phyloP scores from a whole-genome alignment of 2,888 invertebrate genomes.

The Toxonevra muliebris region DNA sequence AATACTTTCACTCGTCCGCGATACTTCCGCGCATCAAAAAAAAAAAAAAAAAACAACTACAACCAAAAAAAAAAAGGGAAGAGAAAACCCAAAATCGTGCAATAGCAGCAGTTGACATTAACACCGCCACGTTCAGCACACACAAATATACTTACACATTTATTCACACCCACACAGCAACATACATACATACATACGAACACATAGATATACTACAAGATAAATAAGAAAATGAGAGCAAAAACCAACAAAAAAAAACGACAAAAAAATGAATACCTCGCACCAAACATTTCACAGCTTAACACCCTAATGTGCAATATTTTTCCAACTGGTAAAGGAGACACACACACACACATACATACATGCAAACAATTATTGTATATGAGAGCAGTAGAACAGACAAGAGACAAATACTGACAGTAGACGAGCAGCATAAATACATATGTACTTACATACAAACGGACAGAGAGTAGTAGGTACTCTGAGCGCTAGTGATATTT shows the following conservation, averaged over 20 bases:
- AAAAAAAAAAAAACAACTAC: not conserved
- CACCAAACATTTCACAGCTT: conserved; percentile 55
- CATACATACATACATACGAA: conserved; percentile 12
- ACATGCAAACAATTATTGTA: not conserved
- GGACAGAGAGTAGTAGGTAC: no score
- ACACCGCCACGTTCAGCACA: conserved; percentile 22
- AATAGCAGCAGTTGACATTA: conserved; percentile 29
- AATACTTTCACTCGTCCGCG: conserved; percentile 21
- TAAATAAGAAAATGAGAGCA: conserved; percentile 29
- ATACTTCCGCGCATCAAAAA: not conserved
- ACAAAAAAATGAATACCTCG: not conserved
- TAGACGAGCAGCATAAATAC: conserved; percentile 27
- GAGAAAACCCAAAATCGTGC: no score
- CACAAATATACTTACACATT: not conserved
- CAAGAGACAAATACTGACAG: conserved; percentile 46
- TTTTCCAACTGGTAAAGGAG: conserved; percentile 42
- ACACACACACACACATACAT: conserved; percentile 29
- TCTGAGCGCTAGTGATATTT: no score
- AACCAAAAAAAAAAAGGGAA: no score
- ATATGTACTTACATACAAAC: not conserved
- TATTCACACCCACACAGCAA: not conserved
- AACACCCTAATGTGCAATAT: conserved; percentile 62
- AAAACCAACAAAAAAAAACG: conserved; percentile 26
- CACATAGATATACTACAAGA: not conserved
- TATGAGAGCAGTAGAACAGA: conserved; percentile 26